Evolutionary conservation across 2,113 vertebrate genomes (phyloP).

Genomic region (Brachionichthys hirsutus): DNA sequence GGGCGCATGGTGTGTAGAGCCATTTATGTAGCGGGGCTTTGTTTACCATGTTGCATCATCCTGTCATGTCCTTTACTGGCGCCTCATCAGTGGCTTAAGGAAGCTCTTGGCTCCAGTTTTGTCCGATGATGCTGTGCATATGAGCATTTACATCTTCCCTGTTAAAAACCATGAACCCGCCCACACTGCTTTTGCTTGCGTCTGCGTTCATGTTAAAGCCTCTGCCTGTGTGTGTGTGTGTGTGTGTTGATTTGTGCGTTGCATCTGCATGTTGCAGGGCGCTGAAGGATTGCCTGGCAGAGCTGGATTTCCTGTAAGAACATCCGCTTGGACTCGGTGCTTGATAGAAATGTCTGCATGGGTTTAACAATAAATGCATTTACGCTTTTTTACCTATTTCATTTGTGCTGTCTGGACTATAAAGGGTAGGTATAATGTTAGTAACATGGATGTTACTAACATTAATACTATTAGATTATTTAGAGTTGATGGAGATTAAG

Average conservation of each 20-base stretch:
- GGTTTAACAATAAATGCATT: neutral
- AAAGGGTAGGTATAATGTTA: slow-evolving; percentile 25
- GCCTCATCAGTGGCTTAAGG: neutral
- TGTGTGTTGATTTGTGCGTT: slow-evolving; percentile 2
- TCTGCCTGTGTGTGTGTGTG: neutral
- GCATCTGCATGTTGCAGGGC: slow-evolving; percentile 78
- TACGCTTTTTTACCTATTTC: slow-evolving; percentile 1
- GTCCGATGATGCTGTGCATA: slow-evolving; percentile 3
- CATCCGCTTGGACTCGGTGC: slow-evolving; percentile 17
- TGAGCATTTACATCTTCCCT: neutral
- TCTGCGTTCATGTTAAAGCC: neutral
- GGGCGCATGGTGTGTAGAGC: slow-evolving; percentile 80
- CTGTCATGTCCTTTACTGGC: neutral
- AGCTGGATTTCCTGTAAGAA: slow-evolving; percentile 89
- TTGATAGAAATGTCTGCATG: neutral
- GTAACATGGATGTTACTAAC: neutral
- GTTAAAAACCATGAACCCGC: neutral
- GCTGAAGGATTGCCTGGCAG: slow-evolving; percentile 84
- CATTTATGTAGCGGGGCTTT: too few species aligned
- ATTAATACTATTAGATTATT: too few species aligned
- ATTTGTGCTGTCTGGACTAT: slow-evolving; percentile 36
- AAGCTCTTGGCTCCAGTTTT: slow-evolving; percentile 2
- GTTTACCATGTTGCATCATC: too few species aligned
- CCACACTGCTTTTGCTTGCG: slow-evolving; percentile 13
- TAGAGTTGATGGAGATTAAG: too few species aligned